These are phyloP conservation scores for Micronisus gabar DNA, from an alignment of 2,113 vertebrate species.

Conservation along the genomic window DNA sequence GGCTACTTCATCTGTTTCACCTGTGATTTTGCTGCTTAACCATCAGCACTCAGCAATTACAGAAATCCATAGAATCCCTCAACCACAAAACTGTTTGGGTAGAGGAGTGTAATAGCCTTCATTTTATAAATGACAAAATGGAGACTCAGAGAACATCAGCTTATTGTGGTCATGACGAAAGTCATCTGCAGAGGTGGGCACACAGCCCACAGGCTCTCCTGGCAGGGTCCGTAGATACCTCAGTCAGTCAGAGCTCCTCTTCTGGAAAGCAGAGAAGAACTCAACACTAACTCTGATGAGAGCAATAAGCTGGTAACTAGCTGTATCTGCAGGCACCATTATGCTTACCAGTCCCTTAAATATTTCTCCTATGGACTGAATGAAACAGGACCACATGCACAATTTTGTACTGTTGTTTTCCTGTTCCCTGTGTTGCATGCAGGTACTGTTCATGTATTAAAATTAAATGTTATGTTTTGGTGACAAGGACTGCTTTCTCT, in stretches of 20 bases:
- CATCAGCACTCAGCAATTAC: background rate
- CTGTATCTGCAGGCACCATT: background rate
- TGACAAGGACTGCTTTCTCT: background rate
- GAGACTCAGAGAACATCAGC: background rate
- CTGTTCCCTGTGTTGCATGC: background rate
- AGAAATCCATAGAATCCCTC: background rate
- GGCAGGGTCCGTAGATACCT: fast-evolving
- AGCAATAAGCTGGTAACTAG: background rate
- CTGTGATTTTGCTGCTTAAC: background rate
- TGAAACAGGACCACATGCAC: too few species aligned
- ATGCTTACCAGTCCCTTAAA: background rate
- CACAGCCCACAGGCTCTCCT: background rate
- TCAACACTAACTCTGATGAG: fast-evolving
- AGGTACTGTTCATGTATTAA: fast-evolving
- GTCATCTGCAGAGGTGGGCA: background rate
- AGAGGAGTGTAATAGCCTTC: background rate
- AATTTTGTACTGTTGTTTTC: background rate
- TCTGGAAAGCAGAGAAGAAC: background rate
- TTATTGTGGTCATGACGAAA: fast-evolving
- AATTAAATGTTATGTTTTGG: background rate
- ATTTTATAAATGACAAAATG: background rate
- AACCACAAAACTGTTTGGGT: background rate
- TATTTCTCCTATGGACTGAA: background rate
- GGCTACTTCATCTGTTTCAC: background rate
- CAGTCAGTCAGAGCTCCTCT: background rate